Evolutionary conservation across 2,888 invertebrate species (phyloP), one percentile per base, ranked within the genome.

Genomic region (Xylota sylvarum): DNA sequence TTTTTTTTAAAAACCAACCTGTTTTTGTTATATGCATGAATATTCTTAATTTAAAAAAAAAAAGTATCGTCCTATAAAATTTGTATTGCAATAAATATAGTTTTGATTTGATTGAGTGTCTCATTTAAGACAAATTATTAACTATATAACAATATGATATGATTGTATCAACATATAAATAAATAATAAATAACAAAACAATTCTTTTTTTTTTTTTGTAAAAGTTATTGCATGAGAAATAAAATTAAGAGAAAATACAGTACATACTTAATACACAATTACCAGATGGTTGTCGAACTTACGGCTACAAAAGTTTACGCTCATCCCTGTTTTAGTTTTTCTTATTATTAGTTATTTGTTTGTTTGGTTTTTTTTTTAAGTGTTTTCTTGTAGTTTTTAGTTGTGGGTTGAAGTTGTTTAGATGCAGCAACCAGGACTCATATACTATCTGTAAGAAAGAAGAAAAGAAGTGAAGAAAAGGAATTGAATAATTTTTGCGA

Each of bases 141-240:
- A 78, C 72, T 83, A 83, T 79, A 84, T 74, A 84, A 84, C 84
- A 84, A 84, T 23, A 23, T 84, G 84, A 84, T 84, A 80, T 84
- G 84, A 84, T 84, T 70, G 70, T 43, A 80, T 80, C 74, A 84
- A 78, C 40, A 73, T 17, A 72, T n/a, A 82, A 64, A 43, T 10
- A 74, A 83, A 65, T 27, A 72, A 37, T 19, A 72, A 9, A 14
- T 9, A 81, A 80, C 65, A 80, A 65, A 14, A 60, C 58, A 58
- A 73, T 12, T 23, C 4, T 37, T 10, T 37, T 37, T 37, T 35
- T 35, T 35, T 35, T 35, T 35, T 12, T n/a, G 23, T 43, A 43
- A 55, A 37, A 19, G 3, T 58, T 56, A 72, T 72, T 35, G 35
- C 46, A 9, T 70, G 14, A 23, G n/a, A 23, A 19, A 19, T 35